Evolutionary conservation across 2,113 vertebrate genomes (phyloP), one percentile per base, ranked within the genome.

Genomic region (Ceuthmochares aereus): DNA sequence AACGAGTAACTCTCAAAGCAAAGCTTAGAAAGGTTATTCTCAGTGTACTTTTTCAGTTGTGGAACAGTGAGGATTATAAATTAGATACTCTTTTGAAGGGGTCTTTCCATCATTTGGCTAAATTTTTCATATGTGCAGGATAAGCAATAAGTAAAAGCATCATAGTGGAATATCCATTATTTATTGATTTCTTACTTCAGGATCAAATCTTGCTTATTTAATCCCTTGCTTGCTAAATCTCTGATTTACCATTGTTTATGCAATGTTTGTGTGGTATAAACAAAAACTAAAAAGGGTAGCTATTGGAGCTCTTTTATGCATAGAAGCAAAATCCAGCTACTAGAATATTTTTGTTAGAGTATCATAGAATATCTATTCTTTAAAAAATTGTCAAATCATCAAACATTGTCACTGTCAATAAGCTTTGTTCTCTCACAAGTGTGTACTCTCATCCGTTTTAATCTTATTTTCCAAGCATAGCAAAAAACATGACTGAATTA

Each of bases 31-130:
- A 95, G 88, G 69, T 97, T 97, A 96, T 93, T 91, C 84, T 97
- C 90, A 92, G 56, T 96, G 91, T 51, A 96, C 92, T 94, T 97
- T 98, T 97, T 89, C 94, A 92, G 40, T 84, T 98, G 83, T 64
- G 83, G 88, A 95, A 87, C 74, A 94, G 45, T 70, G 59, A 93
- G 80, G 22, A 43, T 83, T 97, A 77, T 91, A 93, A 85, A 89
- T 94, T 93, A 68, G 59, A 59, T 94, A 96, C 59, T 68, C 11
- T 63, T 79, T 67, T 62, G 68, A 63, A 52, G 4, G 27, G 18
- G 10, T 70, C 36, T 80, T 95, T 59, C 85, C 34, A 18, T 83
- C 56, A 29, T 79, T 92, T 77, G 47, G 45, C 58, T 60, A 45
- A 63, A 83, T 52, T 69, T 29, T 74, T 95, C 64, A 67, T 51